These are phyloP conservation scores for Erithacus rubecula DNA, from an alignment of 2,797 vertebrate species.

Conservation along the genomic window DNA sequence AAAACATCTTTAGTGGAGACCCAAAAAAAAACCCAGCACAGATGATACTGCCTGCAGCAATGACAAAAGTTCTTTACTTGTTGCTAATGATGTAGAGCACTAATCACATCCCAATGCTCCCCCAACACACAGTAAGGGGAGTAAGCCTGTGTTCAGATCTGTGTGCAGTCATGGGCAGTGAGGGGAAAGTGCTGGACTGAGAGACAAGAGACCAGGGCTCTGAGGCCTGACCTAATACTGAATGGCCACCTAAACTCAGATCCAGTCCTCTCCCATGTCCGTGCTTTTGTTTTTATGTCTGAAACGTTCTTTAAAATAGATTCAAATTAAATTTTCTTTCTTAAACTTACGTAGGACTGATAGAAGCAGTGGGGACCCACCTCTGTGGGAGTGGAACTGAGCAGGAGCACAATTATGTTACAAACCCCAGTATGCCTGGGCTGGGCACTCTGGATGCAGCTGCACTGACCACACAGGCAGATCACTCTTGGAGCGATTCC, in stretches of 20 bases:
- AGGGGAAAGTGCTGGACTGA: background rate
- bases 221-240: background rate
- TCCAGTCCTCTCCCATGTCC: background rate
- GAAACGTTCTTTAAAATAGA: background rate
- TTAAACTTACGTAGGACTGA: background rate
- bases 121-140: rapidly evolving
- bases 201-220: background rate
- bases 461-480: background rate
- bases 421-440: background rate
- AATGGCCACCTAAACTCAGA: background rate
- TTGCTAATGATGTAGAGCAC: background rate
- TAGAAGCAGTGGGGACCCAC: background rate
- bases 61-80: background rate
- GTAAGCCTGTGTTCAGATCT: background rate
- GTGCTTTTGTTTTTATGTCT: background rate
- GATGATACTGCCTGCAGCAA: background rate
- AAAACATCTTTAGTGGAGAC: background rate
- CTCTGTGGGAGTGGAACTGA: rapidly evolving
- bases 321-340: background rate
- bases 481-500: rapidly evolving
- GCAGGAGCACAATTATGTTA: rapidly evolving
- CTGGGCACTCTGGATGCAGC: rapidly evolving
- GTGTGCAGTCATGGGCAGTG: rapidly evolving
- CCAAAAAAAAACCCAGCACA: background rate
- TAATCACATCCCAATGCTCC: rapidly evolving